Evolutionary conservation across 2,888 invertebrate species (phyloP), one percentile per base, ranked within the genome.

Genomic region (Coenonympha glycerion): DNA sequence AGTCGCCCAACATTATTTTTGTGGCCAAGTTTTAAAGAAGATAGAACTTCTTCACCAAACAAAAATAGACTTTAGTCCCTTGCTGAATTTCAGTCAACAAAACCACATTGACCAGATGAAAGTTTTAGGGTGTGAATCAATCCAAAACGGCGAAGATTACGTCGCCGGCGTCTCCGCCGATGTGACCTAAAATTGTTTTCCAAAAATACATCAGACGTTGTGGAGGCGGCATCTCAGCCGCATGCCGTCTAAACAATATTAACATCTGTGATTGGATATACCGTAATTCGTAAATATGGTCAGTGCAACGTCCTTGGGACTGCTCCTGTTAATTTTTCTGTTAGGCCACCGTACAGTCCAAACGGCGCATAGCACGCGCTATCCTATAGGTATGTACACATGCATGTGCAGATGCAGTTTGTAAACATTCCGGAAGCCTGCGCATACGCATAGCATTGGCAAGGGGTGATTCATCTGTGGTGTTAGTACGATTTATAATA

Each of bases 111-210:
- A 3, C 16, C 6, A 22, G n/a, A 36, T 30, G 47, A 19, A 21
- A 42, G 45, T 39, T 39, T 50, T 31, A 30, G 44, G 21, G 19
- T 31, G 47, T 58, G 60, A 57, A 56, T 59, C 53, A 55, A 49
- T 40, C 56, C 42, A 60, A 53, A 57, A 56, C 57, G 49, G 55
- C 56, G 58, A 55, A 45, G 61, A 60, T 53, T 54, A 53, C 58
- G 60, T 55, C 60, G 56, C 50, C 59, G 58, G 59, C 61, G 59
- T 62, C 64, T 62, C 64, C 62, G 65, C 63, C 63, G 67, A 71
- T 68, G 72, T 75, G 86, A 80, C 84, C 87, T 84, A 82, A 85
- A 79, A 86, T 67, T 74, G 73, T 68, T 83, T 77, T 85, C 87
- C 83, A 81, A 84, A 87, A 87, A 86, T 86, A 87, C 71, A 70